Base-by-base conservation (phyloP, 2,888 invertebrate genomes). In the Isotomurus palustris region DNA sequence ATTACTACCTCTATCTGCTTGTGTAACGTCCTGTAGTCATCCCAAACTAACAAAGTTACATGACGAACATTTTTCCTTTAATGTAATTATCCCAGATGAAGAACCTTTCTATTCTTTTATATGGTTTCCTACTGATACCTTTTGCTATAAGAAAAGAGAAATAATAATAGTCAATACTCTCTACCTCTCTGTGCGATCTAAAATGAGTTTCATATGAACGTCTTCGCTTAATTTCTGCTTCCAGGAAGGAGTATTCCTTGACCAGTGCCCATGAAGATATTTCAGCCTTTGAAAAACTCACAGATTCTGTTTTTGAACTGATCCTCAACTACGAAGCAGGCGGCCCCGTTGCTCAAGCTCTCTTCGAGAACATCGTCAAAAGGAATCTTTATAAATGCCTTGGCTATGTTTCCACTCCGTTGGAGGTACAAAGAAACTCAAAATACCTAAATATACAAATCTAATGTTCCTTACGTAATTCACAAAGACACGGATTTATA, bases 261-360 rank as follows among this genome's bases (percentile, higher is more conserved):
- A 69, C 71, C 25, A 71, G 72, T 41, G 72, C 71, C 21, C 70
- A 72, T 51, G 59, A 68, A 41, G 67, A 71, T 51, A 52, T 68
- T 8, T 61, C 62, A 12, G 70, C 68, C 2, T 72, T 72, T 58
- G 62, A 65, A 36, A 60, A 64, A 45, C 60, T 74, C 29, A 72
- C 72, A 3, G 74, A 74, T 48, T 67, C 72, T 25, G 54, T 74
- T 14, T 67, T 72, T 35, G 72, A 72, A 59, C 64, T 64, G 21
- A 72, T 73, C 29, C 52, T 67, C 29, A 62, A 64, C 57, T 71
- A 68, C 53, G 56, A 53, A 25, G 50, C 60, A 19, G 59, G 59
- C 14, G 56, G 68, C 8, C 52, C 54, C 14, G n/a, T 47, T 17
- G 65, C 67, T 1, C 48, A 57, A 12, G 21, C 38, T 19, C 53